These are phyloP conservation scores for Neoseiulus cucumeris DNA, from an alignment of 1,140 invertebrate species.

Conservation along the genomic window DNA sequence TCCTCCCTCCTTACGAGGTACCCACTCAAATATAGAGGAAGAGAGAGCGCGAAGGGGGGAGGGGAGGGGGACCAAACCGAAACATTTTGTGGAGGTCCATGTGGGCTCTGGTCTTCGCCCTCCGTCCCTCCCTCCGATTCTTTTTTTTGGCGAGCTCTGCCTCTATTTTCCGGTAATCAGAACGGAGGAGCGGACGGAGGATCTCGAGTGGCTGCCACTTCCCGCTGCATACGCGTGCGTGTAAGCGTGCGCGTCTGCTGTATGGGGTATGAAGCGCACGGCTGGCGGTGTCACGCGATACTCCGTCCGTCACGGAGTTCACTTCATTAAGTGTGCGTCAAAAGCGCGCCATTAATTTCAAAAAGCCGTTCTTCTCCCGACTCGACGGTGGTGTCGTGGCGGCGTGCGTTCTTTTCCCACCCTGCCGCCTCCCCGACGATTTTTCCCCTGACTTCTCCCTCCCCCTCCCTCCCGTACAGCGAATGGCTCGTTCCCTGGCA, in stretches of 20 bases:
- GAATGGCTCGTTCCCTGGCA: neutral
- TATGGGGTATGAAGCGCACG: neutral
- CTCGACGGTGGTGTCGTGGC: neutral
- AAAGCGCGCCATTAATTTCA: conserved; percentile 11
- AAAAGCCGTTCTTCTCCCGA: conserved; percentile 4
- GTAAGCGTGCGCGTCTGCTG: neutral
- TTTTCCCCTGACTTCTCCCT: neutral
- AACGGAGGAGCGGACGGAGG: too few species aligned
- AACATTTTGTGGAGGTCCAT: too few species aligned
- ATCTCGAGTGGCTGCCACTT: too few species aligned
- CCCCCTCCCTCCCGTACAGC: neutral
- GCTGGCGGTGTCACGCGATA: conserved; percentile 8
- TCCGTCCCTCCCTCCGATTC: too few species aligned
- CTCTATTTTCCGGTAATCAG: too few species aligned
- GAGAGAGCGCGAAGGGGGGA: too few species aligned
- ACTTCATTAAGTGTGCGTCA: conserved; percentile 11
- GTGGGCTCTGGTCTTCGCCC: too few species aligned
- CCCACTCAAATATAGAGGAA: too few species aligned
- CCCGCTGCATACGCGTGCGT: too few species aligned
- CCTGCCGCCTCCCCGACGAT: neutral
- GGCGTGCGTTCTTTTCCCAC: neutral
- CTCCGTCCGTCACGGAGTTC: neutral
- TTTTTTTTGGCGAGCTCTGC: too few species aligned
- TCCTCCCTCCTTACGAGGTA: too few species aligned
- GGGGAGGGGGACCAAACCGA: too few species aligned